These are phyloP conservation scores for Lepas anatifera DNA, from an alignment of 2,888 invertebrate genomes.

Conservation along the genomic window DNA sequence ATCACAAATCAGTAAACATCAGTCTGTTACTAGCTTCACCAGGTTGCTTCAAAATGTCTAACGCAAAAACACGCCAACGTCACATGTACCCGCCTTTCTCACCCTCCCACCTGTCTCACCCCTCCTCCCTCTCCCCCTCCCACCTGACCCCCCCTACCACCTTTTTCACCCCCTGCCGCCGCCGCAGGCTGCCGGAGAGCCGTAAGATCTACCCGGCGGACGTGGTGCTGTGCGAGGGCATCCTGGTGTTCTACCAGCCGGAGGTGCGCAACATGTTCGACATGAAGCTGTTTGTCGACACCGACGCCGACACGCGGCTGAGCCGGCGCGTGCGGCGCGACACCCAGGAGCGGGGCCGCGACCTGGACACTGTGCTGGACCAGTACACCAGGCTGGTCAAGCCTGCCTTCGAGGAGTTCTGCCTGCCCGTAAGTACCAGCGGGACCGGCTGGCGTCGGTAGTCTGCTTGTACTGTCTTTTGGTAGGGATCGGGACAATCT, in stretches of 20 bases:
- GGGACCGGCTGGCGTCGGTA: too few species aligned
- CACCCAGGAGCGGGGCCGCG: slow-evolving; percentile 85
- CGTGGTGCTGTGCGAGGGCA: slow-evolving; percentile 94
- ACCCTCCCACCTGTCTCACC: too few species aligned
- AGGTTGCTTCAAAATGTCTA: too few species aligned
- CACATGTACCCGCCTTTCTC: too few species aligned
- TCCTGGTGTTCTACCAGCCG: slow-evolving; percentile 93
- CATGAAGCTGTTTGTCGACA: slow-evolving; percentile 98
- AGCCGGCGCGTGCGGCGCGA: slow-evolving; percentile 89
- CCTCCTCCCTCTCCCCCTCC: too few species aligned
- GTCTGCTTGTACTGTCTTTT: too few species aligned
- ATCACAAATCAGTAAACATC: too few species aligned
- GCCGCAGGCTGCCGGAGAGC: slow-evolving; percentile 23
- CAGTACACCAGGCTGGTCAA: slow-evolving; percentile 98
- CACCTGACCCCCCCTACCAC: too few species aligned
- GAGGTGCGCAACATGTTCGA: slow-evolving; percentile 84
- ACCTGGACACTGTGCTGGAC: slow-evolving; percentile 83
- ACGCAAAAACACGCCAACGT: too few species aligned
- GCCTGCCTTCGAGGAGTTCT: slow-evolving; percentile 99
- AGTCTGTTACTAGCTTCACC: too few species aligned
- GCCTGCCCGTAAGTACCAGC: slow-evolving; percentile 64
- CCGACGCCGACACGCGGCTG: slow-evolving; percentile 93
- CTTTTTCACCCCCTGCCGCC: too few species aligned
- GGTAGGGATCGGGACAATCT: too few species aligned
- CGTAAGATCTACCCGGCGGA: slow-evolving; percentile 87